Evolutionary conservation across 1,140 invertebrate species (phyloP).

Genomic region (Microplitis demolitor): DNA sequence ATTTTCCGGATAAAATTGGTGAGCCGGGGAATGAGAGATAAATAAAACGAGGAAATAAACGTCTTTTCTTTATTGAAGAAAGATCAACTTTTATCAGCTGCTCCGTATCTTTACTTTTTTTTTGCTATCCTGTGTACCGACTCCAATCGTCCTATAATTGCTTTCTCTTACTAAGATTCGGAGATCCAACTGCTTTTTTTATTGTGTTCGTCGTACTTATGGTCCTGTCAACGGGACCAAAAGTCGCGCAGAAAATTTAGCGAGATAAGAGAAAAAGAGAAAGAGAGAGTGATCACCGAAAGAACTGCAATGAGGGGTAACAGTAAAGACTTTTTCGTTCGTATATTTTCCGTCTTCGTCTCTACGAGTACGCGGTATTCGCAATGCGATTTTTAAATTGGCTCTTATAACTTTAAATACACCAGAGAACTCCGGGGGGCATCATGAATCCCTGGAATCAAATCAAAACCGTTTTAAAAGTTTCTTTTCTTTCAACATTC

Average conservation of each 20-base stretch:
- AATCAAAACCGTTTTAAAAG: conserved; percentile 49
- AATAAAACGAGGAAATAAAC: conserved; percentile 5
- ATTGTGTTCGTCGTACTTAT: neutral
- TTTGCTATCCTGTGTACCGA: conserved; percentile 11
- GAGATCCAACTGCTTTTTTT: conserved; percentile 42
- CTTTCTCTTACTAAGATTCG: conserved; percentile 55
- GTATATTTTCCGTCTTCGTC: neutral
- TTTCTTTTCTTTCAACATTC: conserved; percentile 27
- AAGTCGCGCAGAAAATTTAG: conserved; percentile 6
- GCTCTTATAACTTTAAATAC: conserved; percentile 58
- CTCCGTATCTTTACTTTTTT: conserved; percentile 47
- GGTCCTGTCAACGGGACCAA: neutral
- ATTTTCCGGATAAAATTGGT: neutral
- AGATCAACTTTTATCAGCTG: conserved; percentile 47
- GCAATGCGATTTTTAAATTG: conserved; percentile 54
- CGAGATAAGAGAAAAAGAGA: conserved; percentile 1
- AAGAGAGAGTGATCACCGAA: conserved; percentile 8
- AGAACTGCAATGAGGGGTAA: conserved; percentile 9
- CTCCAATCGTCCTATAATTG: conserved; percentile 50
- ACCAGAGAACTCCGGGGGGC: conserved; percentile 3
- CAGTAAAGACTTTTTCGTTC: neutral
- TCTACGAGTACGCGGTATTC: conserved; percentile 18
- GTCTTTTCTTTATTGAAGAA: conserved; percentile 3
- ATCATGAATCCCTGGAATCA: conserved; percentile 35
- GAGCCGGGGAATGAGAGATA: conserved; percentile 12